These are phyloP conservation scores for Gastrophysa polygoni DNA, from an alignment of 2,888 invertebrate species.

Conservation along the genomic window DNA sequence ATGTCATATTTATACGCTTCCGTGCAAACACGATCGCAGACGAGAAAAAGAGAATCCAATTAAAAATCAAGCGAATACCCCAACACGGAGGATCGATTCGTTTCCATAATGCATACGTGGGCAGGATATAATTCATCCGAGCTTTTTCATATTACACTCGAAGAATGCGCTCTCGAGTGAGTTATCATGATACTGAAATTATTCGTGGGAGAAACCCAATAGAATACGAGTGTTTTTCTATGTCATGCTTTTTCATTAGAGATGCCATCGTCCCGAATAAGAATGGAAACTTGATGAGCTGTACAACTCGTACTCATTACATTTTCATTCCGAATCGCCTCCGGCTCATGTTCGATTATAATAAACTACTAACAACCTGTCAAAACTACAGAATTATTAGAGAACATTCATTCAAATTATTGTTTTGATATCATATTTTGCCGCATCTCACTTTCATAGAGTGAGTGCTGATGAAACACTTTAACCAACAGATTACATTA, in stretches of 20 bases:
- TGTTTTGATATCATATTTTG: background rate
- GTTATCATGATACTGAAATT: background rate
- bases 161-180: background rate
- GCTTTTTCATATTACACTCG: background rate
- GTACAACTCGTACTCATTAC: background rate
- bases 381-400: background rate
- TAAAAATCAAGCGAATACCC: too few relatives aligned
- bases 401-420: background rate
- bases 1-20: too few relatives aligned
- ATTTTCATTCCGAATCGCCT: background rate
- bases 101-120: background rate
- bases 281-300: background rate
- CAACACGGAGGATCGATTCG: too few relatives aligned
- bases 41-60: too few relatives aligned
- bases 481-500: too few relatives aligned
- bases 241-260: background rate
- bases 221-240: background rate
- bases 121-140: background rate
- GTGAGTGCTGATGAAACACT: too few relatives aligned
- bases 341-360: background rate
- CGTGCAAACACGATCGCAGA: too few relatives aligned
- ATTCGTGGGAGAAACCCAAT: background rate
- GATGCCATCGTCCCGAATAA: background rate
- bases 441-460: background rate
- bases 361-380: background rate